A percentile compares a stretch with the other conserved stretches of the same genome.
Conservation (phyloP, 2,888 invertebrate genomes). For the Agonopterix alstromeriana region DNA sequence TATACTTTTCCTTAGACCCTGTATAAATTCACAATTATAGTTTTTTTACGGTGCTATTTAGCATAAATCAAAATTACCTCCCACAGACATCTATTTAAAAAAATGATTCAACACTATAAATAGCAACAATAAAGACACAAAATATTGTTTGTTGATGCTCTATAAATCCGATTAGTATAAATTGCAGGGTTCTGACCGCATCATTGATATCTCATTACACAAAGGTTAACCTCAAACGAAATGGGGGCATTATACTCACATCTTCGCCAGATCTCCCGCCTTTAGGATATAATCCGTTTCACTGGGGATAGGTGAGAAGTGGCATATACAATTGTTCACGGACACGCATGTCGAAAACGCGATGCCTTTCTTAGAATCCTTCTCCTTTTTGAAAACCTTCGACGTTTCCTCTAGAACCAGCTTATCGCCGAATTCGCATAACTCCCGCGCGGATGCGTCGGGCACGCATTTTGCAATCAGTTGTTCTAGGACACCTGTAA, state of each 20-base stretch:
- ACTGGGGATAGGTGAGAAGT: slow-evolving; percentile 96
- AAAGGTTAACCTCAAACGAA: too few species aligned
- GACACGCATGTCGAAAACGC: slow-evolving; percentile 99
- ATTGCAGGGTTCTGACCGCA: too few species aligned
- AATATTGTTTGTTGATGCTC: too few species aligned
- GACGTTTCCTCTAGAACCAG: slow-evolving; percentile 92
- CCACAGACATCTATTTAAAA: too few species aligned
- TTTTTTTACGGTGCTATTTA: too few species aligned
- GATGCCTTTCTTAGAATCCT: slow-evolving; percentile 98
- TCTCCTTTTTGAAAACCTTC: slow-evolving; percentile 98
- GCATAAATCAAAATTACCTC: too few species aligned
- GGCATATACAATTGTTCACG: slow-evolving; percentile 99
- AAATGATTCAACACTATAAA: too few species aligned
- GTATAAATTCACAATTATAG: too few species aligned
- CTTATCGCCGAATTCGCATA: slow-evolving; percentile 95
- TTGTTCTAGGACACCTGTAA: slow-evolving; percentile 92
- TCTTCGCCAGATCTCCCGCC: slow-evolving; percentile 96
- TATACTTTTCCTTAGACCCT: too few species aligned
- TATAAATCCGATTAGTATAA: too few species aligned
- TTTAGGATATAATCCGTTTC: slow-evolving; percentile 92
- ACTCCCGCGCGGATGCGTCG: slow-evolving; percentile 91
- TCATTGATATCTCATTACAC: too few species aligned
- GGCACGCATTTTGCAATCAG: slow-evolving; percentile 91
- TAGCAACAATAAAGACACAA: too few species aligned
- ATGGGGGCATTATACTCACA: slow-evolving; percentile 80